phyloP scores from a whole-genome alignment of 2,888 invertebrate species.

The Shargacucullia verbasci region DNA sequence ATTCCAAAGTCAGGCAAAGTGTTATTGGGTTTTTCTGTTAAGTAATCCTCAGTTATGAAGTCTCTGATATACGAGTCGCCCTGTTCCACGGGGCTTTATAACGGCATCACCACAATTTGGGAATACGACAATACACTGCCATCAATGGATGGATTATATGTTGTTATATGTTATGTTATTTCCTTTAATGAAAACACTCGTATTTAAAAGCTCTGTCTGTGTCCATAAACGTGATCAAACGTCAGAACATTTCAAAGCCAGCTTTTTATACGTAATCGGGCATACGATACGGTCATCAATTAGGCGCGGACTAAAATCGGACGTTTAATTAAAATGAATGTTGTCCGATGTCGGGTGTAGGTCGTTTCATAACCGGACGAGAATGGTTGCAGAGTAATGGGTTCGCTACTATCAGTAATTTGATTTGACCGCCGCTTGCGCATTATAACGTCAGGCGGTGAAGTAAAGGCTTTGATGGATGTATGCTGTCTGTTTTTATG shows the following conservation, averaged over 20 bases:
- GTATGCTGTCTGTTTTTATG: neutral
- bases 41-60: no score
- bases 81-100: no score
- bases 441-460: slow-evolving; percentile 13
- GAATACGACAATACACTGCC: no score
- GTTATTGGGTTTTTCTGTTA: no score
- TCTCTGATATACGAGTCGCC: no score
- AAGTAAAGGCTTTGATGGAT: neutral
- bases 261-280: neutral
- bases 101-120: no score
- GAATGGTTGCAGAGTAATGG: slow-evolving; percentile 18
- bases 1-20: no score
- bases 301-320: slow-evolving; percentile 31
- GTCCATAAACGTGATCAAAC: no score
- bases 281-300: slow-evolving; percentile 24
- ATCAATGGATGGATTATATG: no score
- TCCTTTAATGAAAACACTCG: neutral
- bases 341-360: slow-evolving; percentile 13
- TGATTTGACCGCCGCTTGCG: slow-evolving; percentile 16
- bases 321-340: slow-evolving; percentile 46
- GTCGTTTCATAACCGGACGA: slow-evolving; percentile 11
- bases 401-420: slow-evolving; percentile 18
- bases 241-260: neutral
- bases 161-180: no score
- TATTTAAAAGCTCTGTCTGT: slow-evolving; percentile 3